These are phyloP conservation scores for Myiozetetes cayanensis DNA, from an alignment of 2,113 vertebrate genomes.

Conservation along the genomic window DNA sequence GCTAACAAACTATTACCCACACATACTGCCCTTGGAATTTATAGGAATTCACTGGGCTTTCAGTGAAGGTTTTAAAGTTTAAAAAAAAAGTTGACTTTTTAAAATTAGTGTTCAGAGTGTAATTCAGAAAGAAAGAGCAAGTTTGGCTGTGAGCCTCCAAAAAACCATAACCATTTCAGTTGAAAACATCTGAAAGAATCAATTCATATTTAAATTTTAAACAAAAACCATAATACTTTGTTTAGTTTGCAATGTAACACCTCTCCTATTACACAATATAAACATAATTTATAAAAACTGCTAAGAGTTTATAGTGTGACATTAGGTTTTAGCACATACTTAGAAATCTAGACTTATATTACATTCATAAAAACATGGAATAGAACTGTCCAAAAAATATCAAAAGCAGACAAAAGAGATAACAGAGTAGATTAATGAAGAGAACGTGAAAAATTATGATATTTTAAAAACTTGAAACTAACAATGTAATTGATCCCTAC, in stretches of 20 bases:
- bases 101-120: not conserved
- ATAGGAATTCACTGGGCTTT: not conserved
- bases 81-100: not conserved
- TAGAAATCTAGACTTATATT: not conserved
- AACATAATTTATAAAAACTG: constrained; percentile 42
- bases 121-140: not conserved
- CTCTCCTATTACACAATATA: not conserved
- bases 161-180: not conserved
- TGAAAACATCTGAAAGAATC: constrained; percentile 1
- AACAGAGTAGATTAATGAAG: not conserved
- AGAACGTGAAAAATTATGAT: not conserved
- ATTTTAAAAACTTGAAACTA: not conserved
- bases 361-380: not conserved
- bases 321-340: constrained; percentile 35
- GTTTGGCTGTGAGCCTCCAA: not conserved
- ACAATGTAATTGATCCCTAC: not conserved
- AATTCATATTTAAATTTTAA: not conserved
- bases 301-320: not conserved
- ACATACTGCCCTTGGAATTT: not conserved
- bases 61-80: not conserved
- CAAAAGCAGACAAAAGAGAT: not conserved
- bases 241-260: not conserved
- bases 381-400: not conserved
- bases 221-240: not conserved
- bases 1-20: not conserved